Conservation (phyloP, 1,140 invertebrate genomes). For the Harlomillsia oculata region DNA sequence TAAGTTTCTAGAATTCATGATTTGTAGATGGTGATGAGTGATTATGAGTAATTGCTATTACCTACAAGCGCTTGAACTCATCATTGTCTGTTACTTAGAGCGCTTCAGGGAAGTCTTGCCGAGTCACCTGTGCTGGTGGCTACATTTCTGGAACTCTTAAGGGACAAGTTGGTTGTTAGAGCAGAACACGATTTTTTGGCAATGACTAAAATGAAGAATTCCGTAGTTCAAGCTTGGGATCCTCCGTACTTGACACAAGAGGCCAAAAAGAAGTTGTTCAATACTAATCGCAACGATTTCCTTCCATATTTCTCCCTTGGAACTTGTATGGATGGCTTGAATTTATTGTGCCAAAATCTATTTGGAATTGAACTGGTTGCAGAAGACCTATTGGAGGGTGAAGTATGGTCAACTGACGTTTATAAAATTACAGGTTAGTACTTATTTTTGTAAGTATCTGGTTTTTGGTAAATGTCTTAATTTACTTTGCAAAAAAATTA, state of each 20-base stretch:
- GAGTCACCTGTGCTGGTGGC: conserved; percentile 66
- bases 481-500: background rate
- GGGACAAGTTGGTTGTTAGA: conserved; percentile 51
- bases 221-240: conserved; percentile 61
- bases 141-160: conserved; percentile 70
- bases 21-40: background rate
- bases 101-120: conserved; percentile 75
- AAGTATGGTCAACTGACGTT: conserved; percentile 75
- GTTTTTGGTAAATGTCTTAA: background rate
- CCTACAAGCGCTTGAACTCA: too few species aligned
- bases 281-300: conserved; percentile 57
- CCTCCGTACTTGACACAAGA: conserved; percentile 66
- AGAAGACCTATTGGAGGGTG: conserved; percentile 60
- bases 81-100: conserved; percentile 45
- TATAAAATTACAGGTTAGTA: conserved; percentile 65
- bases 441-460: conserved; percentile 1
- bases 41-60: background rate
- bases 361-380: conserved; percentile 68
- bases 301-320: conserved; percentile 88
- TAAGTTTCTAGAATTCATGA: background rate
- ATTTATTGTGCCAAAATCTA: conserved; percentile 66
- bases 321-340: conserved; percentile 90
- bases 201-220: conserved; percentile 64
- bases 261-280: conserved; percentile 58
- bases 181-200: conserved; percentile 59